A percentile compares a stretch with the other conserved stretches of the same genome.
Conservation (phyloP, 2,113 vertebrate species). For the Pangasianodon hypophthalmus region DNA sequence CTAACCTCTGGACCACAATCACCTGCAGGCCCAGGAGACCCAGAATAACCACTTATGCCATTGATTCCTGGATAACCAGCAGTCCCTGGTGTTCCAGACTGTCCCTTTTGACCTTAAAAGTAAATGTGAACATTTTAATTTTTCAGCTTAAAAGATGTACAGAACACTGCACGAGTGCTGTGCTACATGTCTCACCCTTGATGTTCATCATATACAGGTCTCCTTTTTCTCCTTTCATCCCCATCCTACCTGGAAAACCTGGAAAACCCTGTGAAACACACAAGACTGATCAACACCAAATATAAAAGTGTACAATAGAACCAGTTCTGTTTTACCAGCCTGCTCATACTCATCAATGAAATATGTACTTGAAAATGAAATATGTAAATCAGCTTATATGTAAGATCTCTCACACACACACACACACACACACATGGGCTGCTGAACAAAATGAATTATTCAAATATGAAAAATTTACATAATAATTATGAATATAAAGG, state of each 20-base stretch:
- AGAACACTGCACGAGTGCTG: not conserved
- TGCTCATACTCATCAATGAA: not conserved
- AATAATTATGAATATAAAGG: too few relatives aligned
- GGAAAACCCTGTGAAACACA: constrained; percentile 71
- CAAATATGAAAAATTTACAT: too few relatives aligned
- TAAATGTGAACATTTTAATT: not conserved
- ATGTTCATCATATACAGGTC: constrained; percentile 58
- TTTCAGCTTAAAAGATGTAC: not conserved
- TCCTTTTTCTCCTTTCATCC: constrained; percentile 86
- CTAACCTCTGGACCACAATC: constrained; percentile 61
- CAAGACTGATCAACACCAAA: not conserved
- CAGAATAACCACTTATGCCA: constrained; percentile 60
- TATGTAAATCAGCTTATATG: too few relatives aligned
- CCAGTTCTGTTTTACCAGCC: not conserved
- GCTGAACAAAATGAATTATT: too few relatives aligned
- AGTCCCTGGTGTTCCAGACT: constrained; percentile 26
- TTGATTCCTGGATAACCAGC: constrained; percentile 63
- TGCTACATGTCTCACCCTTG: constrained; percentile 60
- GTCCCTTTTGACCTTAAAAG: constrained; percentile 68
- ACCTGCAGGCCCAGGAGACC: constrained; percentile 59
- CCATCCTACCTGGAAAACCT: constrained; percentile 77
- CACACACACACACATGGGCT: too few relatives aligned
- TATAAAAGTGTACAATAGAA: not conserved
- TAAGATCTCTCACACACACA: too few relatives aligned
- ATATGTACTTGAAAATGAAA: too few relatives aligned